Conservation (phyloP, 2,888 invertebrate genomes). For the Ceriagrion tenellum region DNA sequence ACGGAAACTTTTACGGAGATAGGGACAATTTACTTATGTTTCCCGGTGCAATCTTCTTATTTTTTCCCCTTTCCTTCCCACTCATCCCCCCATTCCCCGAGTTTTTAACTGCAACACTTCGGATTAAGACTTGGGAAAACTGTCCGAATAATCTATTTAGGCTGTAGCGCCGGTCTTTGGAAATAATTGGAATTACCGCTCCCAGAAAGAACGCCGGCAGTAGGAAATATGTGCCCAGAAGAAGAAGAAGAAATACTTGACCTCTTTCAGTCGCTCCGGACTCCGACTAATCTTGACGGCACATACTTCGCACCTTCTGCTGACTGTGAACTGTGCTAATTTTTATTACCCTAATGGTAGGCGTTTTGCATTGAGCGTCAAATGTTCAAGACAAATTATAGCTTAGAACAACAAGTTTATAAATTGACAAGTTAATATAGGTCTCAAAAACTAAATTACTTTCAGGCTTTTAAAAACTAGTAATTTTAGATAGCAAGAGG, state of each 20-base stretch:
- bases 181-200: background rate
- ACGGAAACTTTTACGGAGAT: background rate
- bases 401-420: no score
- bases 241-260: background rate
- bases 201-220: background rate
- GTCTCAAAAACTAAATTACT: no score
- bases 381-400: no score
- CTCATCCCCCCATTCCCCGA: background rate
- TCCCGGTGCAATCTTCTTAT: background rate
- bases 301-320: no score
- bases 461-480: no score
- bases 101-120: background rate
- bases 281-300: no score
- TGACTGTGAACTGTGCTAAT: no score
- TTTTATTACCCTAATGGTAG: no score
- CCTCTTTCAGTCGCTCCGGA: background rate
- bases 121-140: background rate
- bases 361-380: no score
- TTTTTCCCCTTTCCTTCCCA: background rate
- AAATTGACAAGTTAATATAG: no score
- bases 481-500: no score
- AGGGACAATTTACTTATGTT: constrained; percentile 8
- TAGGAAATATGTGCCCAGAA: background rate
- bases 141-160: background rate
- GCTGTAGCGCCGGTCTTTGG: background rate